Evolutionary conservation across 64 coral and sea anemone genomes (phyloP).

Genomic region (Montipora capricornis): DNA sequence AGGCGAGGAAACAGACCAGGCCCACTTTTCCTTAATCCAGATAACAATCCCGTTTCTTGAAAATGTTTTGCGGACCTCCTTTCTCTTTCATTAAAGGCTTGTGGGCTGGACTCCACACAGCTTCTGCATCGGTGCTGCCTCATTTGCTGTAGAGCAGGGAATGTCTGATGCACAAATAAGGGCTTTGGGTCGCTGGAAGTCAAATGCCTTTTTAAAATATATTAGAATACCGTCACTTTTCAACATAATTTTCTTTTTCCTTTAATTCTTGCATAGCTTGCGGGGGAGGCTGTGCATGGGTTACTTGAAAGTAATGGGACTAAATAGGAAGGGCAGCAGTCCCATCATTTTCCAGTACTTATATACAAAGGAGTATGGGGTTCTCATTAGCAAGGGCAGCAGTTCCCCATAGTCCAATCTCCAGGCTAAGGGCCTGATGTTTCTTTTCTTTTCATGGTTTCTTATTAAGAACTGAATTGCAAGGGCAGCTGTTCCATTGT

Average conservation of each 20-base stretch:
- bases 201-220: constrained; percentile 54
- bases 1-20: constrained; percentile 5
- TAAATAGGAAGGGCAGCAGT: constrained; percentile 30
- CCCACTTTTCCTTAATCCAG: constrained; percentile 11
- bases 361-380: not conserved
- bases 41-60: constrained; percentile 22
- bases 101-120: constrained; percentile 51
- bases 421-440: constrained; percentile 12
- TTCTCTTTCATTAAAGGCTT: constrained; percentile 53
- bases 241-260: not conserved
- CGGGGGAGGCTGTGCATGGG: constrained; percentile 1
- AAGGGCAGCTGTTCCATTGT: not conserved
- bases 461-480: constrained; percentile 1
- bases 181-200: constrained; percentile 58
- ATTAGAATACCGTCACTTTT: constrained; percentile 22
- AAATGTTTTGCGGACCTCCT: constrained; percentile 48
- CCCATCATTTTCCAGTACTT: not conserved
- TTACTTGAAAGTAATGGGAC: constrained; percentile 8
- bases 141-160: constrained; percentile 41
- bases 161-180: constrained; percentile 63
- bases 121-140: constrained; percentile 58
- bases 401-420: constrained; percentile 12
- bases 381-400: constrained; percentile 35
- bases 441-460: constrained; percentile 3
- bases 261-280: not conserved